Percentiles rank a stretch among this genome's conserved stretches.
phyloP scores from a whole-genome alignment of 2,888 invertebrate species.

The Stegana nigrithorax region DNA sequence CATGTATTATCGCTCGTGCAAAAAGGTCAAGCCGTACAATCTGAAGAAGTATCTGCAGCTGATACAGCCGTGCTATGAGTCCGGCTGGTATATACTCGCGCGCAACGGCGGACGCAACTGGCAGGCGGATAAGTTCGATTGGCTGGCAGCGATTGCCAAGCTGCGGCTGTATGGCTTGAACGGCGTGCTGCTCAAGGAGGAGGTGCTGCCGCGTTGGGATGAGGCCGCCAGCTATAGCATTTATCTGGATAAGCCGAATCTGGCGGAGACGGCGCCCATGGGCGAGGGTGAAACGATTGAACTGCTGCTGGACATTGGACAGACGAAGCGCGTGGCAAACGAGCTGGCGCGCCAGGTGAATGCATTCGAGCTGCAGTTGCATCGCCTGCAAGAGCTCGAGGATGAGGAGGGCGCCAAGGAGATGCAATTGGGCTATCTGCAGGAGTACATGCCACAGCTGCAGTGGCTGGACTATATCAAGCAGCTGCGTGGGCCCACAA shows the following conservation, averaged over 20 bases:
- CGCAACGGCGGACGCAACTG: slow-evolving; percentile 48
- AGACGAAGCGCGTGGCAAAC: slow-evolving; percentile 57
- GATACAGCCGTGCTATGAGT: slow-evolving; percentile 45
- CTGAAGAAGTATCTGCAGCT: slow-evolving; percentile 57
- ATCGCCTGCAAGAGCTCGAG: slow-evolving; percentile 51
- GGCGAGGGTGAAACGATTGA: slow-evolving; percentile 58
- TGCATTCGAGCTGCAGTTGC: slow-evolving; percentile 56
- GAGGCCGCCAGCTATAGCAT: slow-evolving; percentile 56
- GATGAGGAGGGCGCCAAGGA: slow-evolving; percentile 61
- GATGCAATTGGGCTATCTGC: slow-evolving; percentile 61
- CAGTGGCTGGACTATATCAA: slow-evolving; percentile 54
- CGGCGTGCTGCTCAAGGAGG: slow-evolving; percentile 59
- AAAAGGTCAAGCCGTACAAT: slow-evolving; percentile 59
- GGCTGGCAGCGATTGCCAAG: slow-evolving; percentile 58
- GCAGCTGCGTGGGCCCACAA: slow-evolving; percentile 42
- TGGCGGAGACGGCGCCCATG: slow-evolving; percentile 52
- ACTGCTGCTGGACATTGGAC: slow-evolving; percentile 56
- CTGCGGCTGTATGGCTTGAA: slow-evolving; percentile 57
- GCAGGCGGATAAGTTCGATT: slow-evolving; percentile 53
- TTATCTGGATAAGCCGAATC: slow-evolving; percentile 60
- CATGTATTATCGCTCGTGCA: slow-evolving; percentile 61
- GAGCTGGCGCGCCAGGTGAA: slow-evolving; percentile 55
- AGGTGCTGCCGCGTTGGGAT: slow-evolving; percentile 64
- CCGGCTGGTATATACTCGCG: slow-evolving; percentile 43
- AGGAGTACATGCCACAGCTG: slow-evolving; percentile 56